phyloP scores from a whole-genome alignment of 2,113 vertebrate species.

The Anolis sagrei region DNA sequence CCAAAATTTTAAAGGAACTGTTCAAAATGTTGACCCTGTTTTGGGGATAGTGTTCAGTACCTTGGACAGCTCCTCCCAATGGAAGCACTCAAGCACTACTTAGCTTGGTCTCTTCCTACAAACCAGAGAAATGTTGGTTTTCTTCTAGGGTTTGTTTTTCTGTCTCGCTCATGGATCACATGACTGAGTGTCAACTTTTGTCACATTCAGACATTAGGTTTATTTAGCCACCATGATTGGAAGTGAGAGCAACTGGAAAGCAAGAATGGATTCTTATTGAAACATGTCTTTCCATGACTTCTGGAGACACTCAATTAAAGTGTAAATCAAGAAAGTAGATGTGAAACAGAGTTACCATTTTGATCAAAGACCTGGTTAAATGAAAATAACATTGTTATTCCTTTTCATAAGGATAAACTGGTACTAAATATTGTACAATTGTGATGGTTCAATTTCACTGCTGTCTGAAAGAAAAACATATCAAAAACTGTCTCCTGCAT shows the following conservation, averaged over 20 bases:
- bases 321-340: not conserved
- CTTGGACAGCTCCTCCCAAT: too few species aligned
- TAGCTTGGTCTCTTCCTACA: too few species aligned
- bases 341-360: not conserved
- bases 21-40: not conserved
- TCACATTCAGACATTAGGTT: too few species aligned
- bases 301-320: not conserved
- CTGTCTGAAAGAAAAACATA: not conserved
- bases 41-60: too few species aligned
- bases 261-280: not conserved
- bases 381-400: not conserved
- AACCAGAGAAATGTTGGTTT: too few species aligned
- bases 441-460: not conserved
- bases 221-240: not conserved
- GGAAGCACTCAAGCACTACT: too few species aligned
- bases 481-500: not conserved
- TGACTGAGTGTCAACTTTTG: too few species aligned
- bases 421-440: not conserved
- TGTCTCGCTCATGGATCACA: too few species aligned
- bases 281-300: not conserved
- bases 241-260: not conserved
- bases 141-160: too few species aligned
- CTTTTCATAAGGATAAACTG: not conserved
- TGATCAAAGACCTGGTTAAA: not conserved
- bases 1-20: too few species aligned